Base-by-base conservation (phyloP, 1,140 invertebrate species). In the Aphidius gifuensis region DNA sequence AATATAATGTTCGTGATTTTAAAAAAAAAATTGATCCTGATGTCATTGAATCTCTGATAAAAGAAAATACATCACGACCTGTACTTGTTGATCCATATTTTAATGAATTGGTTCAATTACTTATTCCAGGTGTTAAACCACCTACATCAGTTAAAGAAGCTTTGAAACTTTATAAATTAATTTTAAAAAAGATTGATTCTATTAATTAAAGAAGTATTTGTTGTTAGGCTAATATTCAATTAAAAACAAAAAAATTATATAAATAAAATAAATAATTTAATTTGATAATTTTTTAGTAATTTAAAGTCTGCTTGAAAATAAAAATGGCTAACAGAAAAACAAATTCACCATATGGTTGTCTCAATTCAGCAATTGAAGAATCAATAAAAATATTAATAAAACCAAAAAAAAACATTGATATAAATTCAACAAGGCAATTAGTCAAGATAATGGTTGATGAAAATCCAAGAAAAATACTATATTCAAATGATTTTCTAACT, bases 361-460 rank as follows among this genome's bases (percentile, higher is more conserved):
- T 68, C 9, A 62, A 64, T n/a, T 54, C 48, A 51, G 67, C 66
- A 38, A 16, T 71, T n/a, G 61, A 53, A 16, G 64, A 69, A 32
- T 68, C 69, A 7, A 64, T 59, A 0, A 50, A 53, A 51, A 69
- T 71, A 51, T 48, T 71, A 32, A 46, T 69, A 11, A 64, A 49
- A 45, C 43, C 61, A 32, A 61, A 61, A 32, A 32, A 32, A 32
- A 32, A 32, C 2, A 32, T 32, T 21, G 40, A 16, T 8, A 49
- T 42, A 8, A n/a, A 21, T 40, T 39, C 47, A 21, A 9, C 44
- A 8, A 21, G 7, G n/a, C 16, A 50, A 32, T 32, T 32, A 32
- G 23, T 32, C 4, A 32, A 32, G 4, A 32, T 32, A 32, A 32
- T 3, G 58, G 32, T 42, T 43, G 49, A 53, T 53, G 2, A 23